These are phyloP conservation scores for Latrodectus elegans DNA, from an alignment of 2,888 invertebrate species.

Conservation along the genomic window DNA sequence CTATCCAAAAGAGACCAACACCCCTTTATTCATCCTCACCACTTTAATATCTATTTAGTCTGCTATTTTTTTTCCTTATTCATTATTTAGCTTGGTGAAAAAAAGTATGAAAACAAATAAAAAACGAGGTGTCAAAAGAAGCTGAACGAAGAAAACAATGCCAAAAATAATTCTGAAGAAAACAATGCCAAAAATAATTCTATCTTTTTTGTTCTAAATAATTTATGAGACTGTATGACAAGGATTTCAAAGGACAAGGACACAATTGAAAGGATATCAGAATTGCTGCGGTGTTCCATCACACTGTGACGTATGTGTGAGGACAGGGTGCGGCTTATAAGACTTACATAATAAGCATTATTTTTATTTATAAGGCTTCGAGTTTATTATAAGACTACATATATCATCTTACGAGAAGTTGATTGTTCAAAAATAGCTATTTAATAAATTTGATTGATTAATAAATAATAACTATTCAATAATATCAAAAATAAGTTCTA, in stretches of 20 bases:
- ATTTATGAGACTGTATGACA: conserved; percentile 60
- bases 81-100: neutral
- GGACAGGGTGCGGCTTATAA: conserved; percentile 28
- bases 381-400: too few relatives aligned
- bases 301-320: neutral
- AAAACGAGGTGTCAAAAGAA: conserved; percentile 23
- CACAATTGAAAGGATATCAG: conserved; percentile 49
- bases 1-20: conserved; percentile 41
- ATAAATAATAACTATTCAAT: too few relatives aligned
- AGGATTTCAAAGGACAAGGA: conserved; percentile 21
- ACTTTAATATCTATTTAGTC: too few relatives aligned
- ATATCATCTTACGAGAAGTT: too few relatives aligned
- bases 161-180: conserved; percentile 19
- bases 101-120: conserved; percentile 10
- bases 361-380: too few relatives aligned
- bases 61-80: conserved; percentile 1
- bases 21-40: conserved; percentile 34
- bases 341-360: neutral
- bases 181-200: conserved; percentile 32
- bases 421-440: too few relatives aligned
- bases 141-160: conserved; percentile 41
- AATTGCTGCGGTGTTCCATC: conserved; percentile 6
- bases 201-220: conserved; percentile 49
- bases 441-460: too few relatives aligned
- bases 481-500: too few relatives aligned